phyloP scores from a whole-genome alignment of 2,113 vertebrate genomes.

The Siniperca knerii region DNA sequence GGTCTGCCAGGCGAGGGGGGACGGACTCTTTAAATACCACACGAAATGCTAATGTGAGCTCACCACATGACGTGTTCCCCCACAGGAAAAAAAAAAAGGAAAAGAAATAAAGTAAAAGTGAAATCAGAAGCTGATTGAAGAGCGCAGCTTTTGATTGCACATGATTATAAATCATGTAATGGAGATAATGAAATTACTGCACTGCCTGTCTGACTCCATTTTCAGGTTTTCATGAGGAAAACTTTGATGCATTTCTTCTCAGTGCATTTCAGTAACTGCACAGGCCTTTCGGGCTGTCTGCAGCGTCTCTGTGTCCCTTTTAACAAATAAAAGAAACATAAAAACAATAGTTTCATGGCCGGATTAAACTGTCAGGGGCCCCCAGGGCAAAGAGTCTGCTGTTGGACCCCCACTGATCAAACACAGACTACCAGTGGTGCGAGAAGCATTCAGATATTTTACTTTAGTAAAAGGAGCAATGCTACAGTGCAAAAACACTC shows the following conservation, averaged over 20 bases:
- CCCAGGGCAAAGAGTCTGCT: not conserved
- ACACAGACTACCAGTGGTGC: too few relatives aligned
- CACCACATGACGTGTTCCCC: conserved; percentile 47
- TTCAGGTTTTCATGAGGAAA: conserved; percentile 1
- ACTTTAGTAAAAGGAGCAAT: too few relatives aligned
- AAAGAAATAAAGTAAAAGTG: not conserved
- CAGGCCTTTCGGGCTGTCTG: too few relatives aligned
- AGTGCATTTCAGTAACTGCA: not conserved
- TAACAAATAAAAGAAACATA: not conserved
- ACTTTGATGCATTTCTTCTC: not conserved
- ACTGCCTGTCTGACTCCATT: conserved; percentile 4
- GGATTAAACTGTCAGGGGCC: not conserved
- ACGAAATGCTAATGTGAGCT: conserved; percentile 32
- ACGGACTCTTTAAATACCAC: conserved; percentile 58
- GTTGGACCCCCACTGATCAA: not conserved
- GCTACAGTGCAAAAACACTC: too few relatives aligned
- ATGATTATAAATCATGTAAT: conserved; percentile 19
- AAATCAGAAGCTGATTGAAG: conserved; percentile 8
- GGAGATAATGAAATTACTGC: conserved; percentile 14
- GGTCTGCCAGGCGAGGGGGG: conserved; percentile 20
- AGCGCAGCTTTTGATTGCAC: conserved; percentile 8
- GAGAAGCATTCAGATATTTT: too few relatives aligned
- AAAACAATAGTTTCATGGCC: not conserved
- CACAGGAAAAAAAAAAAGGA: not conserved
- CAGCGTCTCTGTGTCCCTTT: not conserved